phyloP scores from a whole-genome alignment of 2,797 vertebrate species.

The Scomberomorus guttatus region DNA sequence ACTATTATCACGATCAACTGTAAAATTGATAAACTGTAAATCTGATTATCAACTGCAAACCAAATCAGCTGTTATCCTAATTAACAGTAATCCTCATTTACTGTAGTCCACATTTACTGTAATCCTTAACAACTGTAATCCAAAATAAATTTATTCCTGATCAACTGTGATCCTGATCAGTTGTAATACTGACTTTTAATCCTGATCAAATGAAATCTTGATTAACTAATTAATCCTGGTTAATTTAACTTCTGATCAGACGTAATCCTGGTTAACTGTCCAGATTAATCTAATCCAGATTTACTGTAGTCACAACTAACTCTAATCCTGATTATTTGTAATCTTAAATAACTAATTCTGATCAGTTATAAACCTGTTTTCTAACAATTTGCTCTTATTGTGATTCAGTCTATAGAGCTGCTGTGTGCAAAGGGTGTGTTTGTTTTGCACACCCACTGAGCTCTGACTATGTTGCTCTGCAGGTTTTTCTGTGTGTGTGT shows the following conservation, averaged over 20 bases:
- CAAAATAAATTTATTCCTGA: neutral
- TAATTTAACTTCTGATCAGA: neutral
- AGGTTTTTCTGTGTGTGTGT: constrained; percentile 9
- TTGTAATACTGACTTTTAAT: neutral
- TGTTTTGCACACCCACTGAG: neutral
- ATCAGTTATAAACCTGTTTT: neutral
- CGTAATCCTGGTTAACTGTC: neutral
- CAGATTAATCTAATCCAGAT: no score
- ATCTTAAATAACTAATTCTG: neutral
- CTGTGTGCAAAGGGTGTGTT: neutral
- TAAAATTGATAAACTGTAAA: neutral
- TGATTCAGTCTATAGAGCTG: neutral
- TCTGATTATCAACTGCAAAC: neutral
- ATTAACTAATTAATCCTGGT: neutral
- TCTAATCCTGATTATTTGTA: no score
- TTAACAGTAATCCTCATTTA: neutral
- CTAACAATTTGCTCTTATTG: neutral
- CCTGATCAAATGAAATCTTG: no score
- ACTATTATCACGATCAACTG: no score
- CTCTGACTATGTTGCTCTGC: constrained; percentile 18
- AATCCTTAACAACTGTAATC: neutral
- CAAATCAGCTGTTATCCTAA: neutral
- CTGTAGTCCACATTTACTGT: neutral
- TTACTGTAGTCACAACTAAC: no score
- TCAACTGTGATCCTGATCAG: neutral